Percentiles rank a stretch among this genome's conserved stretches.
phyloP scores from a whole-genome alignment of 2,113 vertebrate genomes.

The Thermophis baileyi region DNA sequence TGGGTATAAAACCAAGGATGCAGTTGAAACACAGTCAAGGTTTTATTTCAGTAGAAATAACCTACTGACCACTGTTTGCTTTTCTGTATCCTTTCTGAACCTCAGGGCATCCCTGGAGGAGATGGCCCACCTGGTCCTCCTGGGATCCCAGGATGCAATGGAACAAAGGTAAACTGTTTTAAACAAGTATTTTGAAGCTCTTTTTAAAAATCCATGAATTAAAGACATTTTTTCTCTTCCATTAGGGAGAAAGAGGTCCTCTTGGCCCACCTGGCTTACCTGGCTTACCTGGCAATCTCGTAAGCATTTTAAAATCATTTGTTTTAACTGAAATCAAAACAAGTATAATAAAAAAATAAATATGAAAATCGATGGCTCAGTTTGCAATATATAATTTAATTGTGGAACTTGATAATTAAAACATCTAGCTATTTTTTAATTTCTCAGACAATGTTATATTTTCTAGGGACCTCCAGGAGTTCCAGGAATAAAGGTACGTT shows the following conservation, averaged over 20 bases:
- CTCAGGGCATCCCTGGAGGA: constrained; percentile 91
- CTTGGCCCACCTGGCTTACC: constrained; percentile 78
- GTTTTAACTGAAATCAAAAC: not conserved
- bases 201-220: not conserved
- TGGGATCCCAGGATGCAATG: constrained; percentile 97
- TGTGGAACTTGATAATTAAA: not conserved
- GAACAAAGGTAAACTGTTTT: constrained; percentile 82
- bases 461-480: constrained; percentile 82
- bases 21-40: not conserved
- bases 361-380: not conserved
- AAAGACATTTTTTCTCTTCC: constrained; percentile 33
- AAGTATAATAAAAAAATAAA: not conserved
- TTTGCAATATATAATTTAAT: not conserved
- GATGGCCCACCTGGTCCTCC: constrained; percentile 86
- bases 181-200: not conserved
- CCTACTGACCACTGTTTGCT: not conserved
- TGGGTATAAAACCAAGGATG: constrained; percentile 66
- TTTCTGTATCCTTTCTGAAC: constrained; percentile 16
- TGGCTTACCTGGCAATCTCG: constrained; percentile 81
- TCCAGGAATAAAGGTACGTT: constrained; percentile 84
- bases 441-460: constrained; percentile 37
- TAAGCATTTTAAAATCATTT: constrained; percentile 64
- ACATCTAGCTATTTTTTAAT: not conserved
- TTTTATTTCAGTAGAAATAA: not conserved
- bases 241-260: constrained; percentile 86